These are phyloP conservation scores for Balanococcus diminutus DNA, from an alignment of 2,888 invertebrate genomes.

Conservation along the genomic window DNA sequence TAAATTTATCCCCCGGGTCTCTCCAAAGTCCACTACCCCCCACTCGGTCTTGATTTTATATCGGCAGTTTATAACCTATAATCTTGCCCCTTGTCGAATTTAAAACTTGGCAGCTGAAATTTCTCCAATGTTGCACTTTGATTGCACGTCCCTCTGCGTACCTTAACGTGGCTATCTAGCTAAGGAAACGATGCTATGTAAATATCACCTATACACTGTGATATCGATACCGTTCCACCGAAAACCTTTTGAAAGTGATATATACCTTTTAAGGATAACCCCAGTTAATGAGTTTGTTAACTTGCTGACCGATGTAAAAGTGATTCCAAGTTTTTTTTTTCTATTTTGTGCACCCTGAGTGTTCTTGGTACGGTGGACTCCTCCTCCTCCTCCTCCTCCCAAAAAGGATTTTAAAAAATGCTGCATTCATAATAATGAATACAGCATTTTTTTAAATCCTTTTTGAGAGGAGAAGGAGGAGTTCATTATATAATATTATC, in stretches of 20 bases:
- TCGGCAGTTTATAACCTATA: not conserved
- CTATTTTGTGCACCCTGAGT: not conserved
- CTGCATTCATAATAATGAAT: too few species aligned
- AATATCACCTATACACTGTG: not conserved
- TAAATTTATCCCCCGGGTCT: not conserved
- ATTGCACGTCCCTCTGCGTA: not conserved
- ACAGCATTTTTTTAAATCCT: too few species aligned
- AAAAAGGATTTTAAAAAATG: too few species aligned
- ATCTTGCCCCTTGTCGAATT: not conserved
- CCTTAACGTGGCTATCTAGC: not conserved
- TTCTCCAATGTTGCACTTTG: conserved; percentile 14
- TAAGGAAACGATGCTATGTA: not conserved
- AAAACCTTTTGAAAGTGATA: not conserved
- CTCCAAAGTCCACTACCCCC: not conserved
- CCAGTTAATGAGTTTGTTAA: not conserved
- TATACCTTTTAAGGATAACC: not conserved
- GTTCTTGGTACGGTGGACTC: too few species aligned
- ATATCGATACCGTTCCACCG: not conserved
- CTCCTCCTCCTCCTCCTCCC: too few species aligned
- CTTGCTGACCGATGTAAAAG: not conserved
- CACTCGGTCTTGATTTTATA: too few species aligned
- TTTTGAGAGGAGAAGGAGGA: too few species aligned
- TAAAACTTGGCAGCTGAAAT: conserved; percentile 22
- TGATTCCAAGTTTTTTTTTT: not conserved
- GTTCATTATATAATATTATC: too few species aligned